phyloP scores from a whole-genome alignment of 1,140 invertebrate species.

The Aporrectodea caliginosa region DNA sequence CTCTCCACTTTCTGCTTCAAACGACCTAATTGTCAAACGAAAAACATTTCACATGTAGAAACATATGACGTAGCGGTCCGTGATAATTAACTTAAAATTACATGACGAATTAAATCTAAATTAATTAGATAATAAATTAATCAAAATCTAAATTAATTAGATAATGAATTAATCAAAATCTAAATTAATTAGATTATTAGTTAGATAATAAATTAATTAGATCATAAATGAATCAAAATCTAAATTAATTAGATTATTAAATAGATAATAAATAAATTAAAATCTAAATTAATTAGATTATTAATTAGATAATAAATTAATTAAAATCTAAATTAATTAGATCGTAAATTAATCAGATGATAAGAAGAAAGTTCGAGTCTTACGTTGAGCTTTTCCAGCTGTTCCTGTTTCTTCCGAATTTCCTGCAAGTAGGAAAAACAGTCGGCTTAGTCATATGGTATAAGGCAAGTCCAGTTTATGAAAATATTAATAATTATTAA shows the following conservation, averaged over 20 bases:
- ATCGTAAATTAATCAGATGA: not conserved
- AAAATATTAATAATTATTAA: no score
- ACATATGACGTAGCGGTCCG: no score
- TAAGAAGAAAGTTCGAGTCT: constrained; percentile 8
- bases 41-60: no score
- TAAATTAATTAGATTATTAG: not conserved
- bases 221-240: not conserved
- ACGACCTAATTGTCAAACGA: not conserved
- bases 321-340: not conserved
- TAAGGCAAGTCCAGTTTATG: no score
- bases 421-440: constrained; percentile 42
- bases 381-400: constrained; percentile 51
- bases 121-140: no score
- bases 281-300: not conserved
- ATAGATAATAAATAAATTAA: not conserved
- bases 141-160: no score
- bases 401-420: constrained; percentile 50
- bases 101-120: no score
- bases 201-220: not conserved
- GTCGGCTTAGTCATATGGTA: no score
- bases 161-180: not conserved
- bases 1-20: not conserved
- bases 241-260: not conserved
- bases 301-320: not conserved
- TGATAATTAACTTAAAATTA: no score